phyloP scores from a whole-genome alignment of 2,888 invertebrate species.

The Theodoxus fluviatilis region DNA sequence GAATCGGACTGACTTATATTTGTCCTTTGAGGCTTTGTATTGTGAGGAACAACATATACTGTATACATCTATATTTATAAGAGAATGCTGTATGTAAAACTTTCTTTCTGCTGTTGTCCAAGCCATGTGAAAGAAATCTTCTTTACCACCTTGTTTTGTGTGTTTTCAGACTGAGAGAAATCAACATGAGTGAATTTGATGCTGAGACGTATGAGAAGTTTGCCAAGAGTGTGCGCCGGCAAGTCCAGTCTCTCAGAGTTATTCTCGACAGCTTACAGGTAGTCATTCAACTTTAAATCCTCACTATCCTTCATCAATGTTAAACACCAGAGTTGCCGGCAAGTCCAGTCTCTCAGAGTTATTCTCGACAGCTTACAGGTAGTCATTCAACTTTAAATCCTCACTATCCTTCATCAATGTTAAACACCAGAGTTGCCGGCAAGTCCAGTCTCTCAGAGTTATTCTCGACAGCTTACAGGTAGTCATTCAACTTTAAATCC shows the following conservation, averaged over 20 bases:
- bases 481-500: not conserved
- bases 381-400: not conserved
- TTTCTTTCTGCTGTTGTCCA: no score
- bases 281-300: not conserved
- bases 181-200: conserved; percentile 93
- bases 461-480: conserved; percentile 83
- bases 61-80: no score
- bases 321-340: no score
- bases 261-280: conserved; percentile 83
- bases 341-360: conserved; percentile 85
- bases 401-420: no score
- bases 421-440: no score
- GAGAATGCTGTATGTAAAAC: no score
- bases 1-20: no score
- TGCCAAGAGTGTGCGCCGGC: conserved; percentile 73
- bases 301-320: no score
- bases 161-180: conserved; percentile 76
- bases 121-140: no score
- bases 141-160: not conserved
- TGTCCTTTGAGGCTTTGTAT: no score
- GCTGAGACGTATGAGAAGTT: conserved; percentile 86
- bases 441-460: conserved; percentile 85
- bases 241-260: conserved; percentile 85
- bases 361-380: conserved; percentile 83
- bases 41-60: no score